Percentiles rank a stretch among this genome's conserved stretches.
Conservation (phyloP, 2,113 vertebrate genomes). For the Parus major region DNA sequence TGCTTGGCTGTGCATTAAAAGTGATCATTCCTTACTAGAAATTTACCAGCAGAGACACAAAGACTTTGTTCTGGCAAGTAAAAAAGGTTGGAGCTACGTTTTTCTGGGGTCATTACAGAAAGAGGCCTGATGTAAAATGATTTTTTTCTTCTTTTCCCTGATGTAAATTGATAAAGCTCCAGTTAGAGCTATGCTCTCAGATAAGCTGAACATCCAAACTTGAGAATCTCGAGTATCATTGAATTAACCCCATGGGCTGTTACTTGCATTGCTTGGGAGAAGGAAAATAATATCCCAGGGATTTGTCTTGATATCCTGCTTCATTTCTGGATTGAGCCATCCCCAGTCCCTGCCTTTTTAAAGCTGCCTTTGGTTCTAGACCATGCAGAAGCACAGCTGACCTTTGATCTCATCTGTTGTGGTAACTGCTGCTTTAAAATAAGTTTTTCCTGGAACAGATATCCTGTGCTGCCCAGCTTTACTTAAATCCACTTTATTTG, state of each 20-base stretch:
- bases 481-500: not conserved
- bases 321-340: not conserved
- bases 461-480: not conserved
- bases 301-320: not conserved
- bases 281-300: not conserved
- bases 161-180: not conserved
- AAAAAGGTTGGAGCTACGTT: not conserved
- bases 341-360: not conserved
- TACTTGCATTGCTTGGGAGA: not conserved
- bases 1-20: not conserved
- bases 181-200: not conserved
- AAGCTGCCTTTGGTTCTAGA: not conserved
- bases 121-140: not conserved
- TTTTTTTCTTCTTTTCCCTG: not conserved
- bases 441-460: not conserved
- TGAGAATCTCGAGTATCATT: not conserved
- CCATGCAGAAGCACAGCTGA: not conserved
- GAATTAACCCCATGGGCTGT: not conserved
- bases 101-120: not conserved
- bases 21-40: not conserved
- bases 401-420: not conserved
- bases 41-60: not conserved
- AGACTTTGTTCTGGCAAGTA: not conserved
- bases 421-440: not conserved
- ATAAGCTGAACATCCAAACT: not conserved